Evolutionary conservation across 2,113 vertebrate species (phyloP).

Genomic region (Laticauda colubrina): DNA sequence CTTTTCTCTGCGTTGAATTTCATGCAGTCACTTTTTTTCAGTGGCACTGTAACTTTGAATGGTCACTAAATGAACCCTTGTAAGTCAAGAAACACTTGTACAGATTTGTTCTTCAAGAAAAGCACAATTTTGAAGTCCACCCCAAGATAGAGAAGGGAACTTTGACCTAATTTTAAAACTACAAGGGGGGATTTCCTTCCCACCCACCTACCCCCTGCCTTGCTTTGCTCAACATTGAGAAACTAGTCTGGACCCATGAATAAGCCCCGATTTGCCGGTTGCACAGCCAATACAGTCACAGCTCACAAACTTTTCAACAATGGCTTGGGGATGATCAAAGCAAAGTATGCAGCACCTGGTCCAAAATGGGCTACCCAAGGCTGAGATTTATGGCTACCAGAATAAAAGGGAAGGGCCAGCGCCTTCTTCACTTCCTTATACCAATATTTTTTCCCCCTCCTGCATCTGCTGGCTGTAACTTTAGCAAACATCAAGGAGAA

Average conservation of each 20-base stretch:
- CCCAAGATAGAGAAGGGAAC: too few relatives aligned
- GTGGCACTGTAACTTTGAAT: too few relatives aligned
- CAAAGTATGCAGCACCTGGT: conserved; percentile 51
- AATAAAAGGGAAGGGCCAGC: conserved; percentile 53
- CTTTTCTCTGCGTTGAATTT: too few relatives aligned
- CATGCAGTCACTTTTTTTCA: too few relatives aligned
- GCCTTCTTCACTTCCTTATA: conserved; percentile 65
- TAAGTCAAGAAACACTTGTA: too few relatives aligned
- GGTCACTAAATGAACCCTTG: too few relatives aligned
- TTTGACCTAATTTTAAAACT: too few relatives aligned
- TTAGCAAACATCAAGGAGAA: conserved; percentile 85
- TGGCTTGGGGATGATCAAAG: neutral
- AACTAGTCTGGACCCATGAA: neutral
- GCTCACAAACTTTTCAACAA: conserved; percentile 2
- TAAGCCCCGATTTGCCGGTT: neutral
- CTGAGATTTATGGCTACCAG: conserved; percentile 61
- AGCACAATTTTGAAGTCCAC: too few relatives aligned
- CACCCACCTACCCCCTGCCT: too few relatives aligned
- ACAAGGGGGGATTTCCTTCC: too few relatives aligned
- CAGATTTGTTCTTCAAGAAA: too few relatives aligned
- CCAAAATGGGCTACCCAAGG: conserved; percentile 58
- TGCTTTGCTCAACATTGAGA: neutral
- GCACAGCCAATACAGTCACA: neutral
- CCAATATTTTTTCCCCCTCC: conserved; percentile 54
- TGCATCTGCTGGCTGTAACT: conserved; percentile 83